Evolutionary conservation across 2,888 invertebrate genomes (phyloP).

Genomic region (Adela reaumurella): DNA sequence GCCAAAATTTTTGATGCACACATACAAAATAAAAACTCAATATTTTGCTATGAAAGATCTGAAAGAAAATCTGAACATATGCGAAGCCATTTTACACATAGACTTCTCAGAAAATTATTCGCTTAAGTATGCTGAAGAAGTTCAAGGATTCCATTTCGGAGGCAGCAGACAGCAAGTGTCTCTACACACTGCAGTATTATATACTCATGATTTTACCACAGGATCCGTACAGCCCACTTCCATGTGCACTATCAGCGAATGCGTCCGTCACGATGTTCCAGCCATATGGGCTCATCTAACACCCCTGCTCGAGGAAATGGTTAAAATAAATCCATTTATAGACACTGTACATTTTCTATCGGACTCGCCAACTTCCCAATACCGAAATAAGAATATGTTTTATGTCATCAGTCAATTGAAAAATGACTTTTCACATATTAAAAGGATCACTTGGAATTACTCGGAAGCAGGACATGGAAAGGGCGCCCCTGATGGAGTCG

Average conservation of each 20-base stretch:
- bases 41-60: too few relatives aligned
- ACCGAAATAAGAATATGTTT: conserved; percentile 8
- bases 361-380: conserved; percentile 6
- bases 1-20: too few relatives aligned
- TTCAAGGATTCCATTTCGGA: conserved; percentile 4
- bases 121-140: conserved; percentile 1
- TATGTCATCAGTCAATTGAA: conserved; percentile 4
- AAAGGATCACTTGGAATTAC: too few relatives aligned
- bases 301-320: conserved; percentile 6
- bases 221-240: not conserved
- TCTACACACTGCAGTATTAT: conserved; percentile 3
- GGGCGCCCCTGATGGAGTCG: too few relatives aligned
- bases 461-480: too few relatives aligned
- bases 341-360: conserved; percentile 7
- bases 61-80: too few relatives aligned
- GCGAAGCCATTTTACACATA: not conserved
- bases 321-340: conserved; percentile 7
- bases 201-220: too few relatives aligned
- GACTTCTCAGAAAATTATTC: conserved; percentile 4
- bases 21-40: too few relatives aligned
- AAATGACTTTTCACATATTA: too few relatives aligned
- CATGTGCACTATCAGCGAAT: conserved; percentile 10
- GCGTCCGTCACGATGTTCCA: conserved; percentile 10
- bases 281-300: conserved; percentile 10
- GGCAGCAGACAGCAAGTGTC: conserved; percentile 3